A percentile compares a stretch with the other conserved stretches of the same genome.
Evolutionary conservation across 2,888 invertebrate genomes (phyloP).

Genomic region (Adineta ricciae): DNA sequence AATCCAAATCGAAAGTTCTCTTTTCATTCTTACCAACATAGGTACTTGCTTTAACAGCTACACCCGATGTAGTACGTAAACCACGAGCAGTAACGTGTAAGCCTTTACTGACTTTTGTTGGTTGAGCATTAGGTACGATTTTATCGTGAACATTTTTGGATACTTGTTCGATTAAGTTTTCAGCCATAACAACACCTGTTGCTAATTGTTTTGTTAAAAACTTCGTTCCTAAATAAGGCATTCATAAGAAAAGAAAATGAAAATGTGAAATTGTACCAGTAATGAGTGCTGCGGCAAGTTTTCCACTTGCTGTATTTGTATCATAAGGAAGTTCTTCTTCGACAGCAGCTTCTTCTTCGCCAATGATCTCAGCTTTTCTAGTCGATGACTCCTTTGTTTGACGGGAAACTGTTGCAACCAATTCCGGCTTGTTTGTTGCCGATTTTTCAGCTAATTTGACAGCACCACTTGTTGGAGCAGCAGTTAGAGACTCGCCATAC

Average conservation of each 20-base stretch:
- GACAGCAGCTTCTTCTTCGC: not conserved
- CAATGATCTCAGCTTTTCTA: not conserved
- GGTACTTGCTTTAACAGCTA: not conserved
- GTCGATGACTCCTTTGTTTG: not conserved
- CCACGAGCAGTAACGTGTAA: slow-evolving; percentile 16
- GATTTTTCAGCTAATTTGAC: no score
- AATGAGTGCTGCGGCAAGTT: not conserved
- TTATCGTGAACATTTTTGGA: slow-evolving; percentile 1
- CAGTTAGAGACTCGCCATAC: not conserved
- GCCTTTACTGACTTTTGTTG: not conserved
- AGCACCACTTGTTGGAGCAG: not conserved
- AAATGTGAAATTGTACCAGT: not conserved
- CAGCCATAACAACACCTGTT: slow-evolving; percentile 12
- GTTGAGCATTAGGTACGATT: not conserved
- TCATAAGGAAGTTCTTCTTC: not conserved
- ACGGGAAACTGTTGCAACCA: not conserved
- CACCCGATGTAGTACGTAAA: not conserved
- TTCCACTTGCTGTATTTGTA: not conserved
- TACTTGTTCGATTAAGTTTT: not conserved
- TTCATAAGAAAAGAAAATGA: not conserved
- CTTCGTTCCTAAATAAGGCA: not conserved
- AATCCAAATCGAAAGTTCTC: no score
- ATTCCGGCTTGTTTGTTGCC: not conserved
- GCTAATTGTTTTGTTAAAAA: slow-evolving; percentile 22
- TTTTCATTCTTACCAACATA: slow-evolving; percentile 6